Conservation (phyloP, 2,113 vertebrate species). For the Lophius piscatorius region DNA sequence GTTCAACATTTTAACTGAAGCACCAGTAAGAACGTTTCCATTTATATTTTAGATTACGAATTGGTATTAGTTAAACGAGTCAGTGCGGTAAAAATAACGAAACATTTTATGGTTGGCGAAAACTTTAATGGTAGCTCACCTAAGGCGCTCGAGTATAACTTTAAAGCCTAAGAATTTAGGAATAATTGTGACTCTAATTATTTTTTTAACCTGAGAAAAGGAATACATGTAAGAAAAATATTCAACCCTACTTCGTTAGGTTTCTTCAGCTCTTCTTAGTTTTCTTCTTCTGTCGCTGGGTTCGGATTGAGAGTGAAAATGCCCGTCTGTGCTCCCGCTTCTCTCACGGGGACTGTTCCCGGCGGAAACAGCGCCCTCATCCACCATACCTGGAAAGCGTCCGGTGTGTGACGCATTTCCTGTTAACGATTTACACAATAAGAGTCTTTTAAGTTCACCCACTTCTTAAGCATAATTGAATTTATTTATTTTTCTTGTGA, state of each 20-base stretch:
- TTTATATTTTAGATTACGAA: not conserved
- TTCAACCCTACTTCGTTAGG: conserved; percentile 28
- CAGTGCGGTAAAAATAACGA: not conserved
- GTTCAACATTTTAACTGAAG: too few relatives aligned
- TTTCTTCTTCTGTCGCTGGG: not conserved
- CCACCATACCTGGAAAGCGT: rapidly evolving
- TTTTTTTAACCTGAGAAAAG: rapidly evolving
- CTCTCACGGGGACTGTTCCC: conserved; percentile 45
- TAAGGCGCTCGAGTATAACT: not conserved
- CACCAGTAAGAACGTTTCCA: too few relatives aligned
- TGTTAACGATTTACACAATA: conserved; percentile 18
- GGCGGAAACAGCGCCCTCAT: conserved; percentile 36
- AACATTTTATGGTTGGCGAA: not conserved
- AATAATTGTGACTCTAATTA: conserved; percentile 6
- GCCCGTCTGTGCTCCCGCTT: conserved; percentile 48
- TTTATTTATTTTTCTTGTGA: too few relatives aligned
- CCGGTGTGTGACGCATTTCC: conserved; percentile 23
- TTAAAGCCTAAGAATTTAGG: not conserved
- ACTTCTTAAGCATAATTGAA: too few relatives aligned
- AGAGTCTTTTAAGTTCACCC: not conserved
- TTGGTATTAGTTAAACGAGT: not conserved
- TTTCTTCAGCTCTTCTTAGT: conserved; percentile 12
- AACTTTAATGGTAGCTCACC: not conserved
- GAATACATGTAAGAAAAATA: rapidly evolving
- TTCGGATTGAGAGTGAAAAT: conserved; percentile 36